Base-by-base conservation (phyloP, 2,797 vertebrate species). In the Anas bahamensis region DNA sequence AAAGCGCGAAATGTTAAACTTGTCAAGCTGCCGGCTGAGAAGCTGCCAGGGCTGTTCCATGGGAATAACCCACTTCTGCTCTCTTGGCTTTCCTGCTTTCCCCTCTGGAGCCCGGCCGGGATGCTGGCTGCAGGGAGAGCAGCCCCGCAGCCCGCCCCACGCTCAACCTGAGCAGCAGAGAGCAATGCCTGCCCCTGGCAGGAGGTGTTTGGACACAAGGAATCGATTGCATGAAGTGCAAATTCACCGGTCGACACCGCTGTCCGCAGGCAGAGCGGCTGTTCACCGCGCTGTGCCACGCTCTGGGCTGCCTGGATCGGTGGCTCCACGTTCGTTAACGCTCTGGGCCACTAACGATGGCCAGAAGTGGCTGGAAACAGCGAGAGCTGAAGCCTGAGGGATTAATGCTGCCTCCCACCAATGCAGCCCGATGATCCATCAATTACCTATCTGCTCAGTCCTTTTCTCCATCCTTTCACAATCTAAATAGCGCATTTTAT, bases 401-500 rank as follows among this genome's bases (percentile, higher is more conserved):
- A 85, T 96, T 83, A 73, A 65, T 75, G 78, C 65, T 83, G 97
- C 64, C 90, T 94, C 84, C 59, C 72, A 74, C 69, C 71, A 39
- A 24, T 26, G 71, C 75, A 61, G 89, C 64, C 75, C 3, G 4
- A 52, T 11, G 35, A 96, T 94, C 79, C 44, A 70, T 97, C 95
- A 96, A 92, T 97, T 97, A 97, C 93, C 94, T 97, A 94, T 95
- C 95, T 87, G 95, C 95, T 93, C 85, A 91, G 94, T 83, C 91
- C 86, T 95, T 97, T 97, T 94, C 89, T 95, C 94, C 83, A 94
- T 93, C 84, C 90, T 90, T 91, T 97, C 93, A 93, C 93, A 94
- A 97, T 96, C 97, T 93, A 97, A 97, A 97, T 93, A 97, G 97
- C 76, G 95, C 93, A 87, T 95, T 97, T 98, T 97, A 96, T 97